Evolutionary conservation across 2,113 vertebrate species (phyloP).

Genomic region (Gnathonemus echidnorhynchus): DNA sequence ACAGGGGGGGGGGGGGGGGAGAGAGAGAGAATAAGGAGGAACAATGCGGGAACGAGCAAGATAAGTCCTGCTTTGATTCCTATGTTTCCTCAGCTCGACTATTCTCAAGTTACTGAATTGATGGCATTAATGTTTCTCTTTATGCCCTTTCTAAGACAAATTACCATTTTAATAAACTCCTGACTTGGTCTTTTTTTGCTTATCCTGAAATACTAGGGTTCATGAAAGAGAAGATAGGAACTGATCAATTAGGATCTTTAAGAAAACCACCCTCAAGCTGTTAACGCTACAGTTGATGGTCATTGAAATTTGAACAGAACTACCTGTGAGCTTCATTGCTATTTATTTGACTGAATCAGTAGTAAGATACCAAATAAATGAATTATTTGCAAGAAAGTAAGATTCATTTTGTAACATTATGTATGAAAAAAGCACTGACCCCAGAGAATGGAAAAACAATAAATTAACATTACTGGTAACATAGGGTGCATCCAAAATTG

Average conservation of each 20-base stretch:
- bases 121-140: neutral
- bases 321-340: neutral
- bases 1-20: neutral
- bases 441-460: too few species aligned
- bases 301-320: neutral
- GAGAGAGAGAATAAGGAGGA: neutral
- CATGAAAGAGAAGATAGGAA: neutral
- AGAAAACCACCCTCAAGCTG: neutral
- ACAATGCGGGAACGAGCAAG: neutral
- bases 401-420: too few species aligned
- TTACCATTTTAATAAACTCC: neutral
- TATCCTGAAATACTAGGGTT: neutral
- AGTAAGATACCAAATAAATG: too few species aligned
- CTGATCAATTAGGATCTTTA: neutral
- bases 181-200: neutral
- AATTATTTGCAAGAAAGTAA: too few species aligned
- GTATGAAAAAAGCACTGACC: too few species aligned
- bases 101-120: neutral
- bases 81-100: neutral
- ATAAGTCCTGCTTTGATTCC: neutral
- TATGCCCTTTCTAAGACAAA: neutral
- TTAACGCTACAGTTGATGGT: neutral
- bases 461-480: too few species aligned
- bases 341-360: too few species aligned
- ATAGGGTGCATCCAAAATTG: too few species aligned